Base-by-base conservation (phyloP, 2,888 invertebrate species). In the Lasioglossum vierecki region DNA sequence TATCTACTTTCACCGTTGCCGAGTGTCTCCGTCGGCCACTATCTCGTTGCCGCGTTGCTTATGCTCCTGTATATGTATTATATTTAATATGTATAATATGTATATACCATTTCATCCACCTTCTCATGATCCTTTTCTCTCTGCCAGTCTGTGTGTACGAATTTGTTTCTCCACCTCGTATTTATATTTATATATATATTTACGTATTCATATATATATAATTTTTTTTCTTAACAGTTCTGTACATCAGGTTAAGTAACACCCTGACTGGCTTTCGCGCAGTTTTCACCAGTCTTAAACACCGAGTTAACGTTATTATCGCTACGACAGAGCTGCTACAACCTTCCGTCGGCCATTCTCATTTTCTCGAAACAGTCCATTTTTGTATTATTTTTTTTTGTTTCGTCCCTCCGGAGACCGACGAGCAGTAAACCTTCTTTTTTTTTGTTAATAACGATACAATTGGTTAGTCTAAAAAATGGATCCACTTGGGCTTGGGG, bases 261-360 rank as follows among this genome's bases (percentile, higher is more conserved):
- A 71, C 72, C 46, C 63, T 26, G 30, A 79, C 53, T 78, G 73
- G 83, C 82, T 71, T 74, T 83, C 85, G 84, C 86, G 82, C 83
- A 84, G 79, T 90, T 88, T 15, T 53, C 84, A 77, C 88, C 90
- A 87, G 77, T 85, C 89, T 89, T 88, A 90, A 89, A 89, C 90
- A 91, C 88, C 89, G 88, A 89, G 84, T 90, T 91, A 89, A 89
- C 89, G 82, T 88, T 91, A 88, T 88, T 88, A 89, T 90, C 91
- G 80, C 91, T 90, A 89, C 89, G 86, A 84, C 86, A 89, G 89
- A 89, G 89, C 85, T 83, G 88, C 89, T 90, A 85, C 73, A 77
- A 85, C 84, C 79, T 57, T 81, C 75, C 89, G 85, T 63, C 80
- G 78, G 82, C 15, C 84, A 85, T 72, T 76, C 72, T 66, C 63